Percentiles rank a stretch among this genome's conserved stretches.
phyloP scores from a whole-genome alignment of 2,113 vertebrate genomes.

The Chiloscyllium plagiosum region DNA sequence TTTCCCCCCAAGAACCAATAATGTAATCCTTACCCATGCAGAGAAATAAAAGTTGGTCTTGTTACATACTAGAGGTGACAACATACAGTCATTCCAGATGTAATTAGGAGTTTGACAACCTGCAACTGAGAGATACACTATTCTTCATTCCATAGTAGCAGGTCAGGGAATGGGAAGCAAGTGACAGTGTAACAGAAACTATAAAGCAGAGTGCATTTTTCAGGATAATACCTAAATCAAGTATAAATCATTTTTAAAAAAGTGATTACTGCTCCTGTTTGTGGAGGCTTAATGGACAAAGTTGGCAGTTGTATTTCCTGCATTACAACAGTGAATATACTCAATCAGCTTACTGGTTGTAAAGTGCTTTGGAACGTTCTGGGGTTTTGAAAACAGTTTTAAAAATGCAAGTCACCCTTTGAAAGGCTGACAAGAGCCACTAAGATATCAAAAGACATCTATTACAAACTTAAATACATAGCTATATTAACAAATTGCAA shows the following conservation, averaged over 20 bases:
- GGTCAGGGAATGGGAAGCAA: background rate
- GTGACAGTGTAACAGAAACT: background rate
- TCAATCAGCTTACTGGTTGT: background rate
- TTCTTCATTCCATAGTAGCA: background rate
- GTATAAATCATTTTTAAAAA: background rate
- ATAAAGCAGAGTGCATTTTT: background rate
- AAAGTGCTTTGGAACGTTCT: background rate
- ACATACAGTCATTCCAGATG: background rate
- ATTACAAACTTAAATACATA: background rate
- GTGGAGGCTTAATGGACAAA: background rate
- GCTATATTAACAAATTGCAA: background rate
- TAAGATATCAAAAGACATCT: background rate
- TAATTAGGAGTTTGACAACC: background rate
- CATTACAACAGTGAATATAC: background rate
- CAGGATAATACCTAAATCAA: background rate
- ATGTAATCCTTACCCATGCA: background rate
- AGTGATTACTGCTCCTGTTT: background rate
- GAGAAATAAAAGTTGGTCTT: background rate
- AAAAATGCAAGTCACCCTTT: background rate
- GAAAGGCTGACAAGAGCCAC: background rate
- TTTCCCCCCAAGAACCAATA: background rate
- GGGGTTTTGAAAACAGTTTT: background rate
- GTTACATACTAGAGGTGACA: background rate
- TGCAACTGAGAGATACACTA: background rate
- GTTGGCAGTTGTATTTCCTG: background rate